Conservation (phyloP, 2,888 invertebrate species). For the Coleophora deauratella region DNA sequence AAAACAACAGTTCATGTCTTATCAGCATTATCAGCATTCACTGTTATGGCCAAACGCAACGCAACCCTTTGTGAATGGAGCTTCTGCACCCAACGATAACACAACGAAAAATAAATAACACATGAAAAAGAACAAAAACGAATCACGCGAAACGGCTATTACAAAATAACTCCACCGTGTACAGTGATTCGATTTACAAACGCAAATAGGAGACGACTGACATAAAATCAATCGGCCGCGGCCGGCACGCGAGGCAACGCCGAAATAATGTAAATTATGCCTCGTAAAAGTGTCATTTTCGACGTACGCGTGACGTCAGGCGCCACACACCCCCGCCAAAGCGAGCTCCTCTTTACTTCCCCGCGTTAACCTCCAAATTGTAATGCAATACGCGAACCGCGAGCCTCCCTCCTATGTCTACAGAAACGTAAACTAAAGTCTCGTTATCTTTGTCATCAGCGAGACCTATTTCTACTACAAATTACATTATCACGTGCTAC, state of each 20-base stretch:
- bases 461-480: slow-evolving; percentile 29
- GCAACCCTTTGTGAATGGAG: slow-evolving; percentile 23
- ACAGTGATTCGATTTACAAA: slow-evolving; percentile 68
- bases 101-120: slow-evolving; percentile 27
- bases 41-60: slow-evolving; percentile 14
- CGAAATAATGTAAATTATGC: slow-evolving; percentile 71
- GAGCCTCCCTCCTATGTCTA: no score
- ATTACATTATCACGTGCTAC: background rate
- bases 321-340: slow-evolving; percentile 22
- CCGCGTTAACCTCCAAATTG: slow-evolving; percentile 26
- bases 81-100: slow-evolving; percentile 23
- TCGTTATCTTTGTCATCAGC: slow-evolving; percentile 59
- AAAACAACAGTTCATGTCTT: slow-evolving; percentile 11
- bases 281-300: slow-evolving; percentile 73
- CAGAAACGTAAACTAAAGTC: slow-evolving; percentile 19
- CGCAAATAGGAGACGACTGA: slow-evolving; percentile 67
- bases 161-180: slow-evolving; percentile 63
- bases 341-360: slow-evolving; percentile 28
- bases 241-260: slow-evolving; percentile 68
- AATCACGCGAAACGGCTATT: slow-evolving; percentile 65
- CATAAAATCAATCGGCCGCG: slow-evolving; percentile 63
- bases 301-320: slow-evolving; percentile 68
- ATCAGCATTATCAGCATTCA: slow-evolving; percentile 15
- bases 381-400: slow-evolving; percentile 9
- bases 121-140: slow-evolving; percentile 31